Percentiles rank a stretch among this genome's conserved stretches.
Evolutionary conservation across 2,797 vertebrate genomes (phyloP).

Genomic region (Lycodopsis pacificus): DNA sequence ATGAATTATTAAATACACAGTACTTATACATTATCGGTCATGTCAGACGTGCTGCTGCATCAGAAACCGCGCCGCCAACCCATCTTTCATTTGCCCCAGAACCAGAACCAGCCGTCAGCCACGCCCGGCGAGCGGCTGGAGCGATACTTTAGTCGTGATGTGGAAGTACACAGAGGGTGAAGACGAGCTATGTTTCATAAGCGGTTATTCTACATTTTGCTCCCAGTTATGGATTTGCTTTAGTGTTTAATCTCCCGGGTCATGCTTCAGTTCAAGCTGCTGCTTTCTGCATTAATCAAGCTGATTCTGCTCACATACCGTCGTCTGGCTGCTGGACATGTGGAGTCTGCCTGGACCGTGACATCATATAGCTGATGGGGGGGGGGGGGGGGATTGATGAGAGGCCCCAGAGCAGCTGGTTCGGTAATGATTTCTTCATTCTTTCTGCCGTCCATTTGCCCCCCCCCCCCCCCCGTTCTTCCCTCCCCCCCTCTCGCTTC

Average conservation of each 20-base stretch:
- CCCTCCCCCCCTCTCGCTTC: slow-evolving; percentile 30
- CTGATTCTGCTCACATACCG: neutral
- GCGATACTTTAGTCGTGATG: neutral
- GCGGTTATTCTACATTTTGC: neutral
- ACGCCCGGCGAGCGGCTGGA: neutral
- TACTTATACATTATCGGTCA: slow-evolving; percentile 45
- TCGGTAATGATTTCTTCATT: slow-evolving; percentile 67
- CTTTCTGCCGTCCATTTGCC: slow-evolving; percentile 56
- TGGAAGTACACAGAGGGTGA: neutral
- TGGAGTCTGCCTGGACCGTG: neutral
- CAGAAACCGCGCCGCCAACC: slow-evolving; percentile 28
- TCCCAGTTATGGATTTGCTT: slow-evolving; percentile 13
- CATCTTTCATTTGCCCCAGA: slow-evolving; percentile 9
- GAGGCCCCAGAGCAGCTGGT: slow-evolving; percentile 57
- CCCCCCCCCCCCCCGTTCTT: slow-evolving; percentile 21
- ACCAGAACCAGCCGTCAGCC: neutral
- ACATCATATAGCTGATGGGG: slow-evolving; percentile 30
- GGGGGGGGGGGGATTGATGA: slow-evolving; percentile 56
- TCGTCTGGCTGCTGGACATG: neutral
- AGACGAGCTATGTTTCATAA: neutral
- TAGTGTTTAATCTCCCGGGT: slow-evolving; percentile 1
- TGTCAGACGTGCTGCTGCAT: slow-evolving; percentile 28
- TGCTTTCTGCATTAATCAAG: neutral
- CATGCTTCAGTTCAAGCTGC: neutral
- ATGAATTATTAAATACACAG: slow-evolving; percentile 66